These are phyloP conservation scores for Apamea anceps DNA, from an alignment of 2,888 invertebrate species.

Conservation along the genomic window DNA sequence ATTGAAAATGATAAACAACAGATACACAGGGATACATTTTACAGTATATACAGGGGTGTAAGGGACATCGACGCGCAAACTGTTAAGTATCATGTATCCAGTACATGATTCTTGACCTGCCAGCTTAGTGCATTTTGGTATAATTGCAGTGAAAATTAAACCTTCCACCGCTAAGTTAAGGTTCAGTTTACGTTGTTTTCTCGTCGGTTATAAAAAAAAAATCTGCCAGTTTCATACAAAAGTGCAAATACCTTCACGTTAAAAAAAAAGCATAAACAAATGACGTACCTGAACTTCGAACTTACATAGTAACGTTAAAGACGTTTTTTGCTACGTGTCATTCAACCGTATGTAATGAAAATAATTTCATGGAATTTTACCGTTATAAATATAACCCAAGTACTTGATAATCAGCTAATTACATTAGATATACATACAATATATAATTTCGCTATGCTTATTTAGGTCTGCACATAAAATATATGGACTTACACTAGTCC, in stretches of 20 bases:
- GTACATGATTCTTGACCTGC: background rate
- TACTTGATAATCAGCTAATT: constrained; percentile 37
- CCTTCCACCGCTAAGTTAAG: background rate
- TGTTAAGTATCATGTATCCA: background rate
- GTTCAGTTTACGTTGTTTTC: background rate
- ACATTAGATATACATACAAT: constrained; percentile 59
- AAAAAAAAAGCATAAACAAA: constrained; percentile 1
- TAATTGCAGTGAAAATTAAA: background rate
- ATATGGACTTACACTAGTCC: constrained; percentile 18
- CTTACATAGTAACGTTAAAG: background rate
- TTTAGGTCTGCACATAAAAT: constrained; percentile 46
- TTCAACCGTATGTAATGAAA: constrained; percentile 23
- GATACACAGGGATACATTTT: no score
- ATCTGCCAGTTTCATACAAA: background rate
- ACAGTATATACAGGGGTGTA: background rate
- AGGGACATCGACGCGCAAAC: background rate
- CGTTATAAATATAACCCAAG: constrained; percentile 29
- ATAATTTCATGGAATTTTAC: constrained; percentile 48
- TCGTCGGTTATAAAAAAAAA: background rate
- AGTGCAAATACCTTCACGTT: background rate
- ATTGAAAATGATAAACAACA: background rate
- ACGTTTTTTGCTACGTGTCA: constrained; percentile 22
- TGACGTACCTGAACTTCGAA: background rate
- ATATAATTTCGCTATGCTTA: constrained; percentile 47
- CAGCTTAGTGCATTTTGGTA: background rate